Evolutionary conservation across 1,140 invertebrate species (phyloP), one percentile per base, ranked within the genome.

Genomic region (Forficula auricularia): DNA sequence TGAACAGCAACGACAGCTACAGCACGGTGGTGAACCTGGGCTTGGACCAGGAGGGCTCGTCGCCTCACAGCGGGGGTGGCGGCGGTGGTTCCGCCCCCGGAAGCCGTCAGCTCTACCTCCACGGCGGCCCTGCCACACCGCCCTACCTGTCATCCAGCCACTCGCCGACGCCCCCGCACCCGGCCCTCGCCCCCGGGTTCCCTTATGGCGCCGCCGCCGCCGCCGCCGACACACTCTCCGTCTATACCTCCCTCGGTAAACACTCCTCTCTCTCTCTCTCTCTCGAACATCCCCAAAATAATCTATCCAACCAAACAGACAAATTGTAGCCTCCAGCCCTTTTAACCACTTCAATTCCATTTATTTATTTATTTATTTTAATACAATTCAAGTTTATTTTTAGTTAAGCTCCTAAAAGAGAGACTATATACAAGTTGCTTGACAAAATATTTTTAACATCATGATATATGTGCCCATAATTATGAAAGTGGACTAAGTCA

Each of bases 1-100:
- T 86, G 49, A 82, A 79, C 57, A 86, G 67, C 52, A 68, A 86
- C 60, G 83, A 88, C 53, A 86, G 83, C 61, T 88, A 86, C 53
- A 79, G 81, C 42, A 85, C 81, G 2, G 79, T 71, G 41, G 70
- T 81, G 45, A 82, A 77, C 59, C 72, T 83, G 62, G 71, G 77
- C 18, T 67, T 82, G 50, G 82, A 72, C 38, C 68, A 75, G 44
- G 82, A 82, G 53, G 78, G 77, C 38, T 76, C 78, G 8, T 82
- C 79, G 47, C 82, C 82, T 18, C 79, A 80, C 48, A 77, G 73
- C 45, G 72, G 45, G 69, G 72, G 57, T 56, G 72, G 52, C 64
- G 56, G 54, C 39, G 43, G 59, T 53, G 57, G 64, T 73, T 60
- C 65, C 66, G 59, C 57, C 70, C 47, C 57, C 67, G 46, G 13